Base-by-base conservation (phyloP, 30 jellyfish, hydroid and myxozoan species). In the Catostylus mosaicus region DNA sequence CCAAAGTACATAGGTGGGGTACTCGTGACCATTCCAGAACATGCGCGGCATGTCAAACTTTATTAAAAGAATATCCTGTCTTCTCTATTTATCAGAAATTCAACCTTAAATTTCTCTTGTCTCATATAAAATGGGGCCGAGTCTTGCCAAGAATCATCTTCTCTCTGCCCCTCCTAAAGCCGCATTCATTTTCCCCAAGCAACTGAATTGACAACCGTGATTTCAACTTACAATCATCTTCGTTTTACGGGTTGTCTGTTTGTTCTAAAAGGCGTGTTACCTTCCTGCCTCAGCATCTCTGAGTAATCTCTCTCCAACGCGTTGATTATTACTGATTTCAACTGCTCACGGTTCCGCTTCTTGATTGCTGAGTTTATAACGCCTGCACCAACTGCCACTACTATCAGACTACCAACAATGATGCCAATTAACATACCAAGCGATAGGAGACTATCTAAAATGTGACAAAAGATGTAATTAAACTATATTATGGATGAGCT, bases 401-500 rank as follows among this genome's bases (percentile, higher is more conserved):
- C 86, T 16, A 92, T 75, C 78, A 92, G 47, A 74, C 96, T 46
- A 67, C 98, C 98, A 30, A 86, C 43, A 24, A 86, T 67, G 62
- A 92, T 75, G 46, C 92, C 96, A 30, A 84, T 79, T 7, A 67
- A 14, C 29, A 87, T 80, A 16, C 96, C 98, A 37, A 96, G 56
- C 1, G 85, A 40, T 38, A 80, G 23, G 12, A 80, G 80, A 54
- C 96, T 90, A 26, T 80, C 98, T 92, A 51, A n/a, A n/a, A n/a
- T n/a, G n/a, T n/a, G n/a, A n/a, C n/a, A n/a, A n/a, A n/a, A n/a
- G n/a, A 11, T 46, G 60, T 46, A 46, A 46, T 9, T 46, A 46
- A 19, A 19, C 11, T 46, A 46, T 46, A 9, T 46, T 46, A 11
- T 9, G 11, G 11, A 46, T 46, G 60, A 9, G 60, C 60, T 46